Evolutionary conservation across 1,140 invertebrate genomes (phyloP).

Genomic region (Acarapis woodi): DNA sequence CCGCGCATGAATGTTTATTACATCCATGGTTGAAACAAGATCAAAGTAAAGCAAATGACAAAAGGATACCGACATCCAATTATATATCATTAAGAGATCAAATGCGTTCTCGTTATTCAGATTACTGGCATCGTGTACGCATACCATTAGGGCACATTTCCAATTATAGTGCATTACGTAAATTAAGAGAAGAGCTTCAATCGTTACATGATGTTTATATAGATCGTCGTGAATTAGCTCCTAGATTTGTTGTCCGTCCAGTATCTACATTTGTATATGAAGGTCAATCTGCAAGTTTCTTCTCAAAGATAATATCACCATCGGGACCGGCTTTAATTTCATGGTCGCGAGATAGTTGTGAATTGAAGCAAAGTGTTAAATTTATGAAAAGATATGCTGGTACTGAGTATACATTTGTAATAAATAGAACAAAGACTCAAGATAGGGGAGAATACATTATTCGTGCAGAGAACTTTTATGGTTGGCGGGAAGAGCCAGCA

Average conservation of each 20-base stretch:
- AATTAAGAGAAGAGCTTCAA: conserved; percentile 81
- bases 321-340: conserved; percentile 71
- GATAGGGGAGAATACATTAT: conserved; percentile 94
- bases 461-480: conserved; percentile 87
- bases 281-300: conserved; percentile 86
- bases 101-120: conserved; percentile 30
- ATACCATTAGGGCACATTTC: conserved; percentile 81
- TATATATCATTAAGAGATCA: conserved; percentile 62
- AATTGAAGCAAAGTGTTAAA: conserved; percentile 88
- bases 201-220: conserved; percentile 82
- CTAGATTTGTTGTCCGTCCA: conserved; percentile 86
- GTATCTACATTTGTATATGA: conserved; percentile 81
- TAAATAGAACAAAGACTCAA: conserved; percentile 72
- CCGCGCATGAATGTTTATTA: conserved; percentile 77
- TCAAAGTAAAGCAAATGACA: conserved; percentile 26
- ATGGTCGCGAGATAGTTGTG: conserved; percentile 75
- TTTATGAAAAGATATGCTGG: conserved; percentile 93
- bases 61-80: conserved; percentile 46
- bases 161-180: conserved; percentile 87
- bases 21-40: conserved; percentile 51
- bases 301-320: conserved; percentile 81
- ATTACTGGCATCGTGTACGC: conserved; percentile 62
- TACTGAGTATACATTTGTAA: conserved; percentile 88
- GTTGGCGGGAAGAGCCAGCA: conserved; percentile 75
- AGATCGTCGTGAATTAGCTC: conserved; percentile 83